phyloP scores from a whole-genome alignment of 2,888 invertebrate species.

The Xanthorhoe designata region DNA sequence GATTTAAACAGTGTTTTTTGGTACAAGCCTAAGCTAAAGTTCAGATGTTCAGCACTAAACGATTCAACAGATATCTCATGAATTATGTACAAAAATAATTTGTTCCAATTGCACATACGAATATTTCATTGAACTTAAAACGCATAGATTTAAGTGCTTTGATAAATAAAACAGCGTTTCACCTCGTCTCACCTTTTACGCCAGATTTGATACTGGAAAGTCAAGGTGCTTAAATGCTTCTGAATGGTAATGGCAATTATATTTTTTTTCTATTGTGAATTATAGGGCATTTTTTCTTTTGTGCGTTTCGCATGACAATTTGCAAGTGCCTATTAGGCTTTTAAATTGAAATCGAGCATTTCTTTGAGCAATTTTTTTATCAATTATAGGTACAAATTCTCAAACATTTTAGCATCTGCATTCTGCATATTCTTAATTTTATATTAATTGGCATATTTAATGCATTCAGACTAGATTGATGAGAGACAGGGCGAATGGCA shows the following conservation, averaged over 20 bases:
- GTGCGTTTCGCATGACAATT: background rate
- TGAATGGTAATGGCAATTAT: background rate
- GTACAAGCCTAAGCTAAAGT: background rate
- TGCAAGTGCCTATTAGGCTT: no score
- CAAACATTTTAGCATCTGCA: no score
- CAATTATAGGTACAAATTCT: no score
- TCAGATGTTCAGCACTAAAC: background rate
- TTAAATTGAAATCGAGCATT: no score
- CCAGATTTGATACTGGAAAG: background rate
- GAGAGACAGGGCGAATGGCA: no score
- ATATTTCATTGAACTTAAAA: slow-evolving; percentile 11
- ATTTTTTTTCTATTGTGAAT: background rate
- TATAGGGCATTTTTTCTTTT: background rate
- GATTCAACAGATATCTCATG: slow-evolving; percentile 9
- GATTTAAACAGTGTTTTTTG: background rate
- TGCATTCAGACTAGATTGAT: no score
- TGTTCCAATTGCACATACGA: slow-evolving; percentile 22
- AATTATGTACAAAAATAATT: slow-evolving; percentile 32
- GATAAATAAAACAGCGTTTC: slow-evolving; percentile 35
- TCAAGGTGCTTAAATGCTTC: background rate
- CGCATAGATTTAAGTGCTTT: slow-evolving; percentile 33
- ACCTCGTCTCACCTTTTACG: slow-evolving; percentile 33
- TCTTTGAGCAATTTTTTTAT: no score
- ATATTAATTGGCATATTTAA: no score
- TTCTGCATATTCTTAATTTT: no score